Conservation (phyloP, 2,797 vertebrate species). For the Enteromius viviparus region DNA sequence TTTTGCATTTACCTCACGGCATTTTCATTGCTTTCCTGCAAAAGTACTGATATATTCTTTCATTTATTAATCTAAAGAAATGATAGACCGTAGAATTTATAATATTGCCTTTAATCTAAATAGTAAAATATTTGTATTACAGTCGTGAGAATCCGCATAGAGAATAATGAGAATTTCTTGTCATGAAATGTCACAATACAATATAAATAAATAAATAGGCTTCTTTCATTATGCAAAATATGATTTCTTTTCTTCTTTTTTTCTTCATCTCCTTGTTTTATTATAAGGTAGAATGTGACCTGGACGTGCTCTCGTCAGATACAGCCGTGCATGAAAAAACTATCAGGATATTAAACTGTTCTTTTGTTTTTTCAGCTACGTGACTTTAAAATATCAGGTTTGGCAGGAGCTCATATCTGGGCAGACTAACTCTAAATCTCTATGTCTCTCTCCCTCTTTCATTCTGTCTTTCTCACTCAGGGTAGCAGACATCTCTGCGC, state of each 20-base stretch:
- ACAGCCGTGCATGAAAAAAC: constrained; percentile 10
- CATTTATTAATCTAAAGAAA: neutral
- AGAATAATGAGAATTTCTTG: neutral
- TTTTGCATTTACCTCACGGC: neutral
- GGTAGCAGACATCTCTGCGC: constrained; percentile 27
- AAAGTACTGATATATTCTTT: neutral
- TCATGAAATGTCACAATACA: constrained; percentile 5
- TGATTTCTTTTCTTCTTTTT: constrained; percentile 13
- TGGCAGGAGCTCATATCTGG: constrained; percentile 42
- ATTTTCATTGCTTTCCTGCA: constrained; percentile 5
- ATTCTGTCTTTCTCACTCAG: constrained; percentile 35
- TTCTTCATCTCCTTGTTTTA: neutral
- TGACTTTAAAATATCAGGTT: constrained; percentile 43
- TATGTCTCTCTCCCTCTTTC: constrained; percentile 20
- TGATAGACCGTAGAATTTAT: neutral
- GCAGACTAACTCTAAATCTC: constrained; percentile 35
- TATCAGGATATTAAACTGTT: constrained; percentile 40
- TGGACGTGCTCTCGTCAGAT: constrained; percentile 18
- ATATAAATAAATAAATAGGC: constrained; percentile 17
- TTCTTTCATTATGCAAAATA: constrained; percentile 21
- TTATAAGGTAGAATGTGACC: constrained; percentile 7
- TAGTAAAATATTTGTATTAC: neutral
- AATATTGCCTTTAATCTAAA: neutral
- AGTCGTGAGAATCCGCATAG: neutral
- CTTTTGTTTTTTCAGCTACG: constrained; percentile 30